Conservation (phyloP, 2,888 invertebrate genomes). For the Piscicola geometra region DNA sequence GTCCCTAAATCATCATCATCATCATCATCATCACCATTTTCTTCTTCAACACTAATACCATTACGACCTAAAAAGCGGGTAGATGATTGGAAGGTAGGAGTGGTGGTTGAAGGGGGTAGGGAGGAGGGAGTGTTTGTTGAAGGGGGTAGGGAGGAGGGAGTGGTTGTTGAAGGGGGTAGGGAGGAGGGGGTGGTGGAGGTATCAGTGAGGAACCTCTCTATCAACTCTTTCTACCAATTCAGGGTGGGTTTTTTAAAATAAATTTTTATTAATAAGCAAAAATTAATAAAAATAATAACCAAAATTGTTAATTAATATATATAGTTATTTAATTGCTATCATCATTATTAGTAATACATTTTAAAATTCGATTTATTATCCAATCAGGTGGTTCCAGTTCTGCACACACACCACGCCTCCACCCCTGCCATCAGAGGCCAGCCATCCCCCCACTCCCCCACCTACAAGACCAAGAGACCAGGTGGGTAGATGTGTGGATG, state of each 20-base stretch:
- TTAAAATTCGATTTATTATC: no score
- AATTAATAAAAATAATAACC: no score
- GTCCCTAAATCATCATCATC: no score
- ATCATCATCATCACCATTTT: background rate
- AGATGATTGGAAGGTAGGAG: slow-evolving; percentile 17
- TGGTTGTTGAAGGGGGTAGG: background rate
- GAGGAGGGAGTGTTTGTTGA: no score
- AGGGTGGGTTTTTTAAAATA: slow-evolving; percentile 23
- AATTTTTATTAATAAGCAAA: background rate
- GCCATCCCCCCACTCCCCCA: slow-evolving; percentile 31
- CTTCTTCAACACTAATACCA: background rate
- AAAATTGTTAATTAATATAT: no score
- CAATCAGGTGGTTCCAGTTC: slow-evolving; percentile 2
- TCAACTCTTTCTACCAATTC: slow-evolving; percentile 40
- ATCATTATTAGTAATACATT: no score
- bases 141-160: slow-evolving; percentile 14
- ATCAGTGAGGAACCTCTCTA: slow-evolving; percentile 22
- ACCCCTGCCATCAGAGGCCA: slow-evolving; percentile 17
- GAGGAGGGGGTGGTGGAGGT: slow-evolving; percentile 11
- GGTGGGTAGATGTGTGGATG: slow-evolving; percentile 29
- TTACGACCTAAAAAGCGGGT: background rate
- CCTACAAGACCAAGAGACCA: slow-evolving; percentile 37
- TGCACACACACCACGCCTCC: background rate
- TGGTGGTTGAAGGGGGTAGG: background rate
- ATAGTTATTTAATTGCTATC: no score